These are phyloP conservation scores for Ornithoptera alexandrae DNA, from an alignment of 2,888 invertebrate genomes.

Conservation along the genomic window DNA sequence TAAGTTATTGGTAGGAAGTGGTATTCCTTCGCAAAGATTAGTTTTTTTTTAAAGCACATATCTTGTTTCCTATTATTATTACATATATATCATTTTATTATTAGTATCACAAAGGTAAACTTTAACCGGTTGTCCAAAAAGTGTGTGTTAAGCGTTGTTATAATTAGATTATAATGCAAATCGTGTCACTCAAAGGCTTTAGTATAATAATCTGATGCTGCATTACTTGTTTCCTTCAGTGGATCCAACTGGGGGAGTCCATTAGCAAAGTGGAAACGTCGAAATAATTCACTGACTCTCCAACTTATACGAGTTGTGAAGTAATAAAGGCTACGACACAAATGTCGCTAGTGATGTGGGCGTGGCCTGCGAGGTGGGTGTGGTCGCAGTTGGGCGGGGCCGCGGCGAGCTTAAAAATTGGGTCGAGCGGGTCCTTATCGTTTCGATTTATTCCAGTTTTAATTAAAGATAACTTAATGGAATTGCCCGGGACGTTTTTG, in stretches of 20 bases:
- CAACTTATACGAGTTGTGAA: conserved; percentile 16
- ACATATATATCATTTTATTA: too few species aligned
- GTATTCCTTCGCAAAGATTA: too few species aligned
- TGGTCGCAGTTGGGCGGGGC: conserved; percentile 44
- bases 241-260: conserved; percentile 19
- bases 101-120: neutral
- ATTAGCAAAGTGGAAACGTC: conserved; percentile 21
- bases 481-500: conserved; percentile 22
- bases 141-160: neutral
- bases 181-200: neutral
- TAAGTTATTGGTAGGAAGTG: too few species aligned
- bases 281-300: conserved; percentile 23
- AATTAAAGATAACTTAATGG: conserved; percentile 30
- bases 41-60: too few species aligned
- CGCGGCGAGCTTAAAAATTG: conserved; percentile 52
- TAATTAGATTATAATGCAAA: neutral
- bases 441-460: conserved; percentile 34
- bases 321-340: conserved; percentile 29
- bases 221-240: conserved; percentile 1
- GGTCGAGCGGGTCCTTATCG: conserved; percentile 53
- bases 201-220: neutral
- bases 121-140: neutral
- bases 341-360: conserved; percentile 38
- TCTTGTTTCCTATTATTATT: too few species aligned
- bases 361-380: conserved; percentile 42